Conservation (phyloP, 2,113 vertebrate species). For the Rhombomys opimus region DNA sequence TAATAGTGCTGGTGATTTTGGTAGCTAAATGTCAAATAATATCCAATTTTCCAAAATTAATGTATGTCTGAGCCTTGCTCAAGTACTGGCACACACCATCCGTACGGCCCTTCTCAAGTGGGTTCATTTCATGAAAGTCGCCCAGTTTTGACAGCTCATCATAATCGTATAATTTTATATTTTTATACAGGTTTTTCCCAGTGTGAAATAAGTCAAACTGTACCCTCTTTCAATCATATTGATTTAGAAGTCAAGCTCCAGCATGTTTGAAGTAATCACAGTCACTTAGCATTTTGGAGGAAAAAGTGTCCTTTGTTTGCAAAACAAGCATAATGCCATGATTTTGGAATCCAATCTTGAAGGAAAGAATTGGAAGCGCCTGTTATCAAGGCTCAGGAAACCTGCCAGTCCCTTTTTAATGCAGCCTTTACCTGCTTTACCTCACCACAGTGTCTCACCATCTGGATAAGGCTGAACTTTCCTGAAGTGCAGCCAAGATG, state of each 20-base stretch:
- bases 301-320: slow-evolving; percentile 21
- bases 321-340: slow-evolving; percentile 53
- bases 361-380: slow-evolving; percentile 45
- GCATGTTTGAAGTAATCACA: slow-evolving; percentile 10
- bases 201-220: slow-evolving; percentile 1
- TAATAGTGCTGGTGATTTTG: slow-evolving; percentile 30
- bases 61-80: not conserved
- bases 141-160: not conserved
- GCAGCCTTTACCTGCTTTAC: slow-evolving; percentile 65
- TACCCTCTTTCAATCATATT: not conserved
- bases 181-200: not conserved
- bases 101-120: not conserved
- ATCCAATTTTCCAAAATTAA: slow-evolving; percentile 41
- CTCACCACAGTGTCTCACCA: slow-evolving; percentile 76
- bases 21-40: slow-evolving; percentile 64
- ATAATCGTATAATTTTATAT: not conserved
- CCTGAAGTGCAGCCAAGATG: slow-evolving; percentile 64
- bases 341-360: slow-evolving; percentile 40
- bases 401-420: slow-evolving; percentile 58
- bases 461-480: slow-evolving; percentile 72
- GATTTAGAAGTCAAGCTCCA: slow-evolving; percentile 27
- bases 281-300: not conserved
- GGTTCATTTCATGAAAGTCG: not conserved
- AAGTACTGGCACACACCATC: not conserved
- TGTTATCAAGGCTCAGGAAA: slow-evolving; percentile 43